Evolutionary conservation across 1,140 invertebrate genomes (phyloP).

Genomic region (Brachionus koreanus): DNA sequence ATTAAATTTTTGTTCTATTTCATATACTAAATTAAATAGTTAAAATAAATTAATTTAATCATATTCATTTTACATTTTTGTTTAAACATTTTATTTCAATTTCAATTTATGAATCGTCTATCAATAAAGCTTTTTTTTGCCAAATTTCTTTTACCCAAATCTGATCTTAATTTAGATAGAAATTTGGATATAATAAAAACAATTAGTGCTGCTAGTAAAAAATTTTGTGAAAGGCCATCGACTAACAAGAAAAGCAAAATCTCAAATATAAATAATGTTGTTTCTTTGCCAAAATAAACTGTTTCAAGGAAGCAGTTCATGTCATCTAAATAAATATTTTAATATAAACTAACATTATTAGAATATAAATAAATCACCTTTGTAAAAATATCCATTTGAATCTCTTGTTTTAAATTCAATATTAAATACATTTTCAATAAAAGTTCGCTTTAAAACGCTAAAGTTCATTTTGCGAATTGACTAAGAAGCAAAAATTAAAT

Average conservation of each 20-base stretch:
- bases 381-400: slow-evolving; percentile 73
- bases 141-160: slow-evolving; percentile 65
- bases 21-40: no score
- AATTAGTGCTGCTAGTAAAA: slow-evolving; percentile 64
- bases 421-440: slow-evolving; percentile 70
- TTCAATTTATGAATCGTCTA: slow-evolving; percentile 63
- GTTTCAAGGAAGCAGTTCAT: neutral
- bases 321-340: neutral
- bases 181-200: slow-evolving; percentile 61
- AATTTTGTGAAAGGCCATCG: slow-evolving; percentile 63
- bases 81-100: no score
- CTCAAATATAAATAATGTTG: slow-evolving; percentile 70
- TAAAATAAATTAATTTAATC: no score
- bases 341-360: neutral
- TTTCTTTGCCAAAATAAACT: slow-evolving; percentile 71
- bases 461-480: neutral
- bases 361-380: slow-evolving; percentile 61
- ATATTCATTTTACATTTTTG: no score
- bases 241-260: slow-evolving; percentile 68
- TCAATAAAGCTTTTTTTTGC: slow-evolving; percentile 70
- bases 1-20: no score
- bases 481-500: neutral
- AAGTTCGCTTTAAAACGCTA: slow-evolving; percentile 65
- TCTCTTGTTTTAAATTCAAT: slow-evolving; percentile 68
- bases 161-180: slow-evolving; percentile 59